phyloP scores from a whole-genome alignment of 2,888 invertebrate genomes.

The Scaptodrosophila latifasciaeformis region DNA sequence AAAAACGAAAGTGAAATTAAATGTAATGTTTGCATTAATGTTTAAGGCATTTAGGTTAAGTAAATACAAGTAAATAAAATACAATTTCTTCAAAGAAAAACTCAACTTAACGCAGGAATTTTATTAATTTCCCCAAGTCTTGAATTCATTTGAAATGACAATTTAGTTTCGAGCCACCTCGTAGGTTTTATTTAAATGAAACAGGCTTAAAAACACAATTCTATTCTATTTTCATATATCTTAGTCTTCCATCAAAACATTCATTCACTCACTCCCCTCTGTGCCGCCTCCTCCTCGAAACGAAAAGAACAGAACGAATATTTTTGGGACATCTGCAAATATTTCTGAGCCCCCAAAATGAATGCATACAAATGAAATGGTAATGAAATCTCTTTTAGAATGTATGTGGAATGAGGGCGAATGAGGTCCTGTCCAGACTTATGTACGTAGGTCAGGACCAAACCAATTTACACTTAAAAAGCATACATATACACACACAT shows the following conservation, averaged over 20 bases:
- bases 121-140: no score
- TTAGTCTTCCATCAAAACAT: no score
- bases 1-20: slow-evolving; percentile 18
- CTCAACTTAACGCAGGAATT: no score
- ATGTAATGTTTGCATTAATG: slow-evolving; percentile 40
- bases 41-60: slow-evolving; percentile 48
- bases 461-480: not conserved
- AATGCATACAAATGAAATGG: not conserved
- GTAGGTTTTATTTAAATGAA: no score
- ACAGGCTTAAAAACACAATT: no score
- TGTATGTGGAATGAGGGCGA: not conserved
- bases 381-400: not conserved
- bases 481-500: not conserved
- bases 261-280: no score
- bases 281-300: no score
- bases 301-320: no score
- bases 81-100: slow-evolving; percentile 43
- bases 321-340: not conserved
- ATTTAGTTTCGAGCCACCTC: no score
- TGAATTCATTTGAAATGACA: no score
- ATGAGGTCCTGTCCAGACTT: not conserved
- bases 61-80: slow-evolving; percentile 46
- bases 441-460: not conserved
- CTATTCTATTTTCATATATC: no score
- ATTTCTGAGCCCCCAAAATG: not conserved